A percentile compares a stretch with the other conserved stretches of the same genome.
phyloP scores from a whole-genome alignment of 2,888 invertebrate genomes.

The Pyralis farinalis region DNA sequence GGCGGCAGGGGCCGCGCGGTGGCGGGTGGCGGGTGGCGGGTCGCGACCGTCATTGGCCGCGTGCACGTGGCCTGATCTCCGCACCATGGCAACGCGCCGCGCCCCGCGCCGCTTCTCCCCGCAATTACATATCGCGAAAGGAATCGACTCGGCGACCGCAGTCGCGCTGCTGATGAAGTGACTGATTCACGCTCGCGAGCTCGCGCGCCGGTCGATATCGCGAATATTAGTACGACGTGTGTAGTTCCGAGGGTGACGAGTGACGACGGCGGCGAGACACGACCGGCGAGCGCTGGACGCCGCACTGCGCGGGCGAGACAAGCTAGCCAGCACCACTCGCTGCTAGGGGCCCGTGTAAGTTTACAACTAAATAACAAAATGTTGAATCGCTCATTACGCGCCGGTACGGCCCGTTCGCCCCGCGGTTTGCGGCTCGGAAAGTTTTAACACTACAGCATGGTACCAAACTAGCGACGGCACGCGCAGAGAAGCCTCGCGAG shows the following conservation, averaged over 20 bases:
- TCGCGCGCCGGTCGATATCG: constrained; percentile 51
- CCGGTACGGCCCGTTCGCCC: no score
- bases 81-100: constrained; percentile 83
- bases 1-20: constrained; percentile 26
- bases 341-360: not conserved
- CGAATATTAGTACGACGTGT: constrained; percentile 25
- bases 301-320: not conserved
- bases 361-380: not conserved
- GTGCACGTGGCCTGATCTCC: constrained; percentile 88
- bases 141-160: constrained; percentile 18
- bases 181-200: constrained; percentile 19
- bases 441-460: no score
- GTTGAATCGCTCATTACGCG: no score
- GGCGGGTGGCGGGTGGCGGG: constrained; percentile 18
- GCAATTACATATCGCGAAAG: constrained; percentile 39
- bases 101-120: constrained; percentile 30
- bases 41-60: constrained; percentile 80
- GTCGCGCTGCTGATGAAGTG: constrained; percentile 25
- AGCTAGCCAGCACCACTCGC: no score
- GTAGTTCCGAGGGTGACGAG: no score
- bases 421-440: no score
- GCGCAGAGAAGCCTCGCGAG: no score
- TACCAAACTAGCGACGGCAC: no score
- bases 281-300: not conserved
- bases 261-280: constrained; percentile 15